phyloP scores from a whole-genome alignment of 1,140 invertebrate species.

The Leptinotarsa texana region DNA sequence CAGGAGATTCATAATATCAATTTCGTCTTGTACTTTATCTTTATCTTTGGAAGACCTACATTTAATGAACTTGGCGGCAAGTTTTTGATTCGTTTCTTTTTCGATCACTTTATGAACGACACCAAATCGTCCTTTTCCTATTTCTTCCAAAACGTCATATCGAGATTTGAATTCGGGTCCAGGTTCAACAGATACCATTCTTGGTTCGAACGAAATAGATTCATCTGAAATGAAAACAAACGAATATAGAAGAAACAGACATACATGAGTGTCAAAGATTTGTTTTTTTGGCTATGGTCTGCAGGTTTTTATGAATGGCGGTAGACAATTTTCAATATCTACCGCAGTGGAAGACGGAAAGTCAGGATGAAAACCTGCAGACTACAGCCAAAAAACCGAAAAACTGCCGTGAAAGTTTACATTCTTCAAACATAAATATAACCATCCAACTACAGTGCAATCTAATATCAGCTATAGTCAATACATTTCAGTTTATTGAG shows the following conservation, averaged over 20 bases:
- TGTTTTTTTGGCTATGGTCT: too few species aligned
- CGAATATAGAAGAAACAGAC: background rate
- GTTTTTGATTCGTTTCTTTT: conserved; percentile 67
- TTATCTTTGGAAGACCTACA: conserved; percentile 81
- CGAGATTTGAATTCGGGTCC: conserved; percentile 63
- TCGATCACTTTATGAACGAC: conserved; percentile 77
- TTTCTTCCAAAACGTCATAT: conserved; percentile 71
- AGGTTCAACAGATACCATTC: conserved; percentile 56
- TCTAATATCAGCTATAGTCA: too few species aligned
- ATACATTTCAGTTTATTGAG: too few species aligned
- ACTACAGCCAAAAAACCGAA: too few species aligned
- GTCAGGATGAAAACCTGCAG: too few species aligned
- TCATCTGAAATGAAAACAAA: conserved; percentile 43
- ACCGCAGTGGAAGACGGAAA: too few species aligned
- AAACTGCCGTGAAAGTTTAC: too few species aligned
- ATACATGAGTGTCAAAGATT: too few species aligned
- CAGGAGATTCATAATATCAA: conserved; percentile 88
- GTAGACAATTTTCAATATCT: too few species aligned
- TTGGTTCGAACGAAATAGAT: conserved; percentile 46
- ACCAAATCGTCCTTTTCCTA: conserved; percentile 83
- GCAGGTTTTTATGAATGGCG: too few species aligned
- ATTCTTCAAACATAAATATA: too few species aligned
- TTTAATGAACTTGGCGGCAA: conserved; percentile 91
- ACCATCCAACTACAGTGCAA: too few species aligned
- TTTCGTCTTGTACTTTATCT: conserved; percentile 85